Conservation (phyloP, 1,140 invertebrate genomes). For the Lepidurus couesii region DNA sequence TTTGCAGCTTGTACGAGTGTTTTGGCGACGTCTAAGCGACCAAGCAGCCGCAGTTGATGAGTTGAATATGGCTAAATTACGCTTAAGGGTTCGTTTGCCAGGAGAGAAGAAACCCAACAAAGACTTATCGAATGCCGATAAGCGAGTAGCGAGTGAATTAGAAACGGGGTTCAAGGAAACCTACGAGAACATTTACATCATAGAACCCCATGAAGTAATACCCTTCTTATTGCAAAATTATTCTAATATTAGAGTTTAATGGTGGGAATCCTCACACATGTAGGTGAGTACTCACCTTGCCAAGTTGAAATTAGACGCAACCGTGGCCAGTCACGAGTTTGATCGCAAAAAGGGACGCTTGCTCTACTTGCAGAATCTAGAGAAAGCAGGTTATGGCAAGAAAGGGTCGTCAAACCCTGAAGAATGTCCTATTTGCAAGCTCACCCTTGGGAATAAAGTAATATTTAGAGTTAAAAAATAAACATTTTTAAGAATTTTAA, state of each 20-base stretch:
- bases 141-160: constrained; percentile 28
- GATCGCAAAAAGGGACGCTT: constrained; percentile 50
- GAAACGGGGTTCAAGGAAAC: constrained; percentile 23
- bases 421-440: constrained; percentile 64
- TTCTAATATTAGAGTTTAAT: background rate
- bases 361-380: constrained; percentile 51
- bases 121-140: constrained; percentile 38
- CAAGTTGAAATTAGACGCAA: constrained; percentile 41
- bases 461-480: background rate
- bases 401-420: constrained; percentile 51
- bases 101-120: constrained; percentile 44
- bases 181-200: constrained; percentile 46
- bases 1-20: constrained; percentile 45
- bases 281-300: constrained; percentile 40
- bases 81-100: constrained; percentile 52
- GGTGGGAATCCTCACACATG: background rate
- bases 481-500: background rate
- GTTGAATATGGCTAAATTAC: constrained; percentile 64
- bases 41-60: constrained; percentile 62
- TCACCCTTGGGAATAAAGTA: constrained; percentile 49
- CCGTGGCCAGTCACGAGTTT: constrained; percentile 43
- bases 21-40: constrained; percentile 57
- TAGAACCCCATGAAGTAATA: constrained; percentile 50
- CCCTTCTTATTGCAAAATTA: background rate
- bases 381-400: constrained; percentile 45